Evolutionary conservation across 2,797 vertebrate genomes (phyloP), one percentile per base, ranked within the genome.

Genomic region (Hydrolagus colliei): DNA sequence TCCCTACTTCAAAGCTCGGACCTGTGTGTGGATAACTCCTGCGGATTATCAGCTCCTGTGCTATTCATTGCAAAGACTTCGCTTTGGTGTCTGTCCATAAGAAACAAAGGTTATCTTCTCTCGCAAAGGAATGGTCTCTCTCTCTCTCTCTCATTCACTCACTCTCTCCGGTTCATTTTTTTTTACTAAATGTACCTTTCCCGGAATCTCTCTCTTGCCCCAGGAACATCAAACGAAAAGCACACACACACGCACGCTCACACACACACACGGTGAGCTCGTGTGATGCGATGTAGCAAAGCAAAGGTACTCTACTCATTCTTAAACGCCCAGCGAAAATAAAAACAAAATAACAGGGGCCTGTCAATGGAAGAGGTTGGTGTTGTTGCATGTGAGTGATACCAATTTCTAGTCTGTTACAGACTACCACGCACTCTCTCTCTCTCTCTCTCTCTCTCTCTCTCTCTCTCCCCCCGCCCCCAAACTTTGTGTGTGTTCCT

Each of bases 21-120:
- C 18, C 41, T 65, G 63, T 84, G 79, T 65, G 68, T 67, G 79
- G 65, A 68, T 68, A 67, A 82, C 13, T 62, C 68, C 62, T 82
- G 61, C 79, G 68, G 79, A 41, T 82, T 68, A 65, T 82, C 22
- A 67, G 22, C 71, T 84, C 20, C 63, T 67, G 79, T 84, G 65
- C 65, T 84, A 35, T 71, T 71, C 65, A 71, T 32, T 84, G 79
- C 68, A 84, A 71, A 18, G 32, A 68, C 32, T 18, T 71, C 68
- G 63, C 32, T 18, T 71, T 84, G 63, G 79, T 84, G 65, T 84
- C 41, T 71, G 65, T 71, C 27, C 63, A 41, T 18, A n/a, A 16
- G 52, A 18, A 27, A 52, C 41, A 27, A 84, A 68, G 41, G 67
- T 67, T 35, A 84, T 41, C 32, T 71, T 35, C 27, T 84, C 79